These are phyloP conservation scores for Pampus argenteus DNA, from an alignment of 2,797 vertebrate species.

Conservation along the genomic window DNA sequence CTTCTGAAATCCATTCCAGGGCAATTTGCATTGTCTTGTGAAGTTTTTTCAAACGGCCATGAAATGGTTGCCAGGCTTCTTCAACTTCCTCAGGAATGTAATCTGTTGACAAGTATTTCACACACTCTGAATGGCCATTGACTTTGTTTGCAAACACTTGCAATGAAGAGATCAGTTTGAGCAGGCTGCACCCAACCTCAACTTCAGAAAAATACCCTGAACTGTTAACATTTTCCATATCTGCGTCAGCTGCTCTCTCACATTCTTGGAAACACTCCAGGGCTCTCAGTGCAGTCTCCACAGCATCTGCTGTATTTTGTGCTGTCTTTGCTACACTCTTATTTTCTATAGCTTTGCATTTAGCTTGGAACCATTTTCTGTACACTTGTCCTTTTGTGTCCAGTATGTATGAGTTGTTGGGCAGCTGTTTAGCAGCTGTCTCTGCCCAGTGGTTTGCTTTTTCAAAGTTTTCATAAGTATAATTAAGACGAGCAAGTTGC, in stretches of 20 bases:
- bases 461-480: constrained; percentile 80
- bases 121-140: constrained; percentile 71
- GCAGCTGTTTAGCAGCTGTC: constrained; percentile 76
- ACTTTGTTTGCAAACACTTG: constrained; percentile 70
- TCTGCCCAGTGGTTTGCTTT: constrained; percentile 86
- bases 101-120: constrained; percentile 84
- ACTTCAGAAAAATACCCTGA: constrained; percentile 85
- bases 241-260: constrained; percentile 80
- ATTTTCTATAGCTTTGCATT: constrained; percentile 65
- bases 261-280: constrained; percentile 86
- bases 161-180: constrained; percentile 81
- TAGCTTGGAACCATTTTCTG: constrained; percentile 78
- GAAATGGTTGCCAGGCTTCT: constrained; percentile 81
- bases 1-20: constrained; percentile 88
- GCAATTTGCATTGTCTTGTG: constrained; percentile 80
- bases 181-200: constrained; percentile 84
- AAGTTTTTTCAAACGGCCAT: constrained; percentile 82
- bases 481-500: constrained; percentile 87
- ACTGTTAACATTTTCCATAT: constrained; percentile 78
- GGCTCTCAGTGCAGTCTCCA: constrained; percentile 85
- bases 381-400: constrained; percentile 91
- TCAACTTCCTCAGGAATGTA: constrained; percentile 83
- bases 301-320: constrained; percentile 69
- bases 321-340: constrained; percentile 64
- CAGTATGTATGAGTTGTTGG: constrained; percentile 86